Base-by-base conservation (phyloP, 2,888 invertebrate species). In the Xanthorhoe designata region DNA sequence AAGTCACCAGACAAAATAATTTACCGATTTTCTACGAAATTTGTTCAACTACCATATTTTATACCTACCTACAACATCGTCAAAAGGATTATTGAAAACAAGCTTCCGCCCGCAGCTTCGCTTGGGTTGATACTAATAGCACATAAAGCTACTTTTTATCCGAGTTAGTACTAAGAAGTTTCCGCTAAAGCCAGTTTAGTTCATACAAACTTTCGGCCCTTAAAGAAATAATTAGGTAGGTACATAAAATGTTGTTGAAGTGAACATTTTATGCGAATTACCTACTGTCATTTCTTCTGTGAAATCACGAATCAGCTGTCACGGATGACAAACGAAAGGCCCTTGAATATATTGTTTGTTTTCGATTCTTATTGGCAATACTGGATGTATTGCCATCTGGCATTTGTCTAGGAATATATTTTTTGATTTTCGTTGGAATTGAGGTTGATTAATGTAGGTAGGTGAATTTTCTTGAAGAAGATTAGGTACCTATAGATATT, bases 291-390 rank as follows among this genome's bases (percentile, higher is more conserved):
- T 42, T 42, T 13, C 4, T 42, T 32, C 32, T 42, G 13, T 42
- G 38, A 13, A 13, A 13, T 42, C 51, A 17, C 19, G 49, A 51
- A 51, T 18, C 19, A 50, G 50, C 19, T 49, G 15, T 17, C 2
- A 47, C 15, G 1, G 29, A 57, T 58, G 32, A 32, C 57, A 57
- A 58, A 35, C 49, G 35, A 35, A 58, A 58, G 18, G 19, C 7
- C 15, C 6, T 2, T 13, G 15, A n/a, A 17, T 45, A 19, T 55
- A n/a, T 45, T 24, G 55, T 42, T 57, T 57, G 57, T 57, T 17
- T 57, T 47, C 17, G 13, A 47, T 47, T 17, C 47, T 8, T 47
- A 47, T 47, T 47, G 47, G 47, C 29, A 10, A 15, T 49, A 13
- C 1, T 17, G 17, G 47, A 29, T 10, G 47, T 13, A 47, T 49